A percentile compares a stretch with the other conserved stretches of the same genome.
phyloP scores from a whole-genome alignment of 2,797 vertebrate genomes.

The Ibycter americanus region DNA sequence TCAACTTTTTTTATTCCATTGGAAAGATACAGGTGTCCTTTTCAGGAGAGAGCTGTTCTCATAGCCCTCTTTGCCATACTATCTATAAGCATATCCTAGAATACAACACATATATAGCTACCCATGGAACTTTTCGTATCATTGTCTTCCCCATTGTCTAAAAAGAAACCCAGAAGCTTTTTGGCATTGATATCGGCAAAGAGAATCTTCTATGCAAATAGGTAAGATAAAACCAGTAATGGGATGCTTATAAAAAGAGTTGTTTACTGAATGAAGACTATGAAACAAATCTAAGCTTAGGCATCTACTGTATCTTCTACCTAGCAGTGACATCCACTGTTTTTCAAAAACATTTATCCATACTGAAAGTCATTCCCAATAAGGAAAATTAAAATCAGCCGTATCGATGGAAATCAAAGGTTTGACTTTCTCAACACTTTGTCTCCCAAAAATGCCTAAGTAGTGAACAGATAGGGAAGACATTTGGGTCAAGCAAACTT shows the following conservation, averaged over 20 bases:
- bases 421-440: not conserved
- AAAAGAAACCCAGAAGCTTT: not conserved
- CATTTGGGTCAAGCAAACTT: not conserved
- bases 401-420: not conserved
- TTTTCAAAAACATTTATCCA: not conserved
- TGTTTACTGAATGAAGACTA: not conserved
- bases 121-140: not conserved
- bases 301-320: not conserved
- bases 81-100: not conserved
- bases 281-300: not conserved
- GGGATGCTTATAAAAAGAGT: not conserved
- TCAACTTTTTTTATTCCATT: not conserved
- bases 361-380: accelerated
- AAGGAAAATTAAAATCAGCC: not conserved
- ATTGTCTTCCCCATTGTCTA: not conserved
- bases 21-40: not conserved
- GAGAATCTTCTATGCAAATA: not conserved
- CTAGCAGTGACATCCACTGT: not conserved
- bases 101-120: not conserved
- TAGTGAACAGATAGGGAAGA: not conserved
- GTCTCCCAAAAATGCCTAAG: not conserved
- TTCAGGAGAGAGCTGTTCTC: not conserved
- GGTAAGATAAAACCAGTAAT: not conserved
- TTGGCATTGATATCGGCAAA: not conserved
- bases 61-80: not conserved